phyloP scores from a whole-genome alignment of 2,888 invertebrate species.

The Mesorhabditis sp. region DNA sequence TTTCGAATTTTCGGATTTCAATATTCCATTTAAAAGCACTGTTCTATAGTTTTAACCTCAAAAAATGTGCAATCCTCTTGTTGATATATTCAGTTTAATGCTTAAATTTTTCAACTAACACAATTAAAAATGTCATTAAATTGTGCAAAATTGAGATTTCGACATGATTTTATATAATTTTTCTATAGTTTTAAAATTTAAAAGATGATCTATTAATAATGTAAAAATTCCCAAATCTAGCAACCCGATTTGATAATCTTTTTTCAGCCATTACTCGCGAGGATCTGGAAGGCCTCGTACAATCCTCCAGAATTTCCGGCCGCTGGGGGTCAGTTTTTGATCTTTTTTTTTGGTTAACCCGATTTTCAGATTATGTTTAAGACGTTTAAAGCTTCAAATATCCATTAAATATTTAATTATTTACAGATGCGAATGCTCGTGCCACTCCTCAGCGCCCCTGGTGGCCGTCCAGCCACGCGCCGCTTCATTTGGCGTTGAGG shows the following conservation, averaged over 20 bases:
- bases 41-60: too few relatives aligned
- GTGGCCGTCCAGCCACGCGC: not conserved
- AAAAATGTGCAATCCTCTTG: too few relatives aligned
- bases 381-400: not conserved
- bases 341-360: not conserved
- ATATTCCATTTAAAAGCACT: too few relatives aligned
- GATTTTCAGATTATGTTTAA: not conserved
- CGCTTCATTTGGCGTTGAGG: not conserved
- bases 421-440: constrained; percentile 4
- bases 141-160: too few relatives aligned
- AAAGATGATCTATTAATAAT: not conserved
- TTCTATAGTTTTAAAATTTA: not conserved
- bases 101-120: too few relatives aligned
- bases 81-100: too few relatives aligned
- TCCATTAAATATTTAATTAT: not conserved
- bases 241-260: not conserved
- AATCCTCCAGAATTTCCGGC: not conserved
- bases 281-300: constrained; percentile 2
- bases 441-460: not conserved
- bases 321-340: not conserved
- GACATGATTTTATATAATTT: not conserved
- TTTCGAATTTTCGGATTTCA: too few relatives aligned
- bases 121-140: too few relatives aligned
- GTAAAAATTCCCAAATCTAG: not conserved
- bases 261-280: not conserved